These are phyloP conservation scores for Sebastes steindachneri DNA, from an alignment of 2,797 vertebrate species.

Conservation along the genomic window DNA sequence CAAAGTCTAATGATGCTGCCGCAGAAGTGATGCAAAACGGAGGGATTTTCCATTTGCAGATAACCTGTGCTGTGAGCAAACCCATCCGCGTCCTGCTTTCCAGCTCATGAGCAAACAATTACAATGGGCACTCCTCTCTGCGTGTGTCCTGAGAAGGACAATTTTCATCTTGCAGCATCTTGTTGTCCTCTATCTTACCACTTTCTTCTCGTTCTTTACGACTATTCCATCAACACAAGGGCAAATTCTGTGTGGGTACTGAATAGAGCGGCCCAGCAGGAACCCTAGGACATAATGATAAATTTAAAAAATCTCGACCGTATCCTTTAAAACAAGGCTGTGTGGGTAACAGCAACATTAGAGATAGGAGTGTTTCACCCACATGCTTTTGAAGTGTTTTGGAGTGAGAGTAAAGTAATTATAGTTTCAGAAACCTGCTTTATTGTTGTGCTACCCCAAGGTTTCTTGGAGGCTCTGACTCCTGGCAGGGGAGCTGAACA, in stretches of 20 bases:
- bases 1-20: constrained; percentile 46
- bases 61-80: constrained; percentile 53
- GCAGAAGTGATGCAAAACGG: constrained; percentile 42
- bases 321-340: constrained; percentile 1
- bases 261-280: constrained; percentile 43
- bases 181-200: constrained; percentile 43
- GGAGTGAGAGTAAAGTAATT: constrained; percentile 12
- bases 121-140: constrained; percentile 49
- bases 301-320: background rate
- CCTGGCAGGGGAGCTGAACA: constrained; percentile 8
- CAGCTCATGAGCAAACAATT: constrained; percentile 64
- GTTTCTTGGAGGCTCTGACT: background rate
- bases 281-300: constrained; percentile 4
- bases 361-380: background rate
- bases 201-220: constrained; percentile 33
- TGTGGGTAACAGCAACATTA: constrained; percentile 9
- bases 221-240: constrained; percentile 36
- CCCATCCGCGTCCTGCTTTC: constrained; percentile 29
- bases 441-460: constrained; percentile 19
- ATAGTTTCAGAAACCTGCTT: constrained; percentile 20
- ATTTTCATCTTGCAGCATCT: constrained; percentile 67
- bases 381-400: constrained; percentile 7
- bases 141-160: constrained; percentile 62
- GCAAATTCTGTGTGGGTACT: constrained; percentile 40
- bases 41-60: constrained; percentile 56